A percentile compares a stretch with the other conserved stretches of the same genome.
Evolutionary conservation across 2,888 invertebrate genomes (phyloP).

Genomic region (Drosophila melanosoma): DNA sequence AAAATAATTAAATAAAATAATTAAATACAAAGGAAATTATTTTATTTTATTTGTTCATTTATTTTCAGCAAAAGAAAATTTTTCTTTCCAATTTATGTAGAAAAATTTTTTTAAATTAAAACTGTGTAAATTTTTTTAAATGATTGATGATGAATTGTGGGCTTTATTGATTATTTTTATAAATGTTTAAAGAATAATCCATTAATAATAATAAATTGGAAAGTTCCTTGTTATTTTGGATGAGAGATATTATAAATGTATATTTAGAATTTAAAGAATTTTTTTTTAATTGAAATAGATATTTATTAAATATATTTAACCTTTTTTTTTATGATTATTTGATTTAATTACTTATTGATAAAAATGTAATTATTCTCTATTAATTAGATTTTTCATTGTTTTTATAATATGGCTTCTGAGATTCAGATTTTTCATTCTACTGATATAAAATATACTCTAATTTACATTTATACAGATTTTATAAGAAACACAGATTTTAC

Average conservation of each 20-base stretch:
- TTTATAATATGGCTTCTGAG: neutral
- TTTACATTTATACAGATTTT: neutral
- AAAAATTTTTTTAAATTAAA: neutral
- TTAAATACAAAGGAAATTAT: neutral
- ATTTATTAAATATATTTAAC: neutral
- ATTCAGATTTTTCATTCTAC: neutral
- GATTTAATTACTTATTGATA: neutral
- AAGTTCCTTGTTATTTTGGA: neutral
- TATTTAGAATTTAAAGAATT: neutral
- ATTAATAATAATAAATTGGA: no score
- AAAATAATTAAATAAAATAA: neutral
- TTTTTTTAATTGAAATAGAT: neutral
- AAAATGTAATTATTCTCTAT: neutral
- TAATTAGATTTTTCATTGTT: no score
- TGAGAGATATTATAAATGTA: neutral
- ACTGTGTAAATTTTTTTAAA: neutral
- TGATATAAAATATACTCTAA: neutral
- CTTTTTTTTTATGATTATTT: neutral
- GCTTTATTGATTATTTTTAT: fast-evolving
- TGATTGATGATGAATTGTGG: neutral
- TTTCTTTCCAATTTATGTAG: fast-evolving
- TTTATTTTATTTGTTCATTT: neutral
- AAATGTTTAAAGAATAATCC: no score
- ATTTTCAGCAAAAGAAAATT: neutral
- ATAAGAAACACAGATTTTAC: neutral